Evolutionary conservation across 2,797 vertebrate genomes (phyloP).

Genomic region (Microctenopoma steveboyesi): DNA sequence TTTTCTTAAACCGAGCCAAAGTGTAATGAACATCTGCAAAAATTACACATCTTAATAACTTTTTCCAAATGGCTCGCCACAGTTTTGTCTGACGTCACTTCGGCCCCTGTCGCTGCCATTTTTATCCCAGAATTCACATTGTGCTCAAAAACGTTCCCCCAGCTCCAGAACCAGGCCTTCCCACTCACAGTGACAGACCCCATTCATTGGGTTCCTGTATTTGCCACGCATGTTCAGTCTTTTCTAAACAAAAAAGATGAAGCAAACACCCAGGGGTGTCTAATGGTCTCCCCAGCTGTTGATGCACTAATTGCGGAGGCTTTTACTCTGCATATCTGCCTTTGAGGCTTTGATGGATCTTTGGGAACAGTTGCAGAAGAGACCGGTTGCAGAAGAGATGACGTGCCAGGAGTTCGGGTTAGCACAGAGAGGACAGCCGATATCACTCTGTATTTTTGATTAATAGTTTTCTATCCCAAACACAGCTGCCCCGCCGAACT

Average conservation of each 20-base stretch:
- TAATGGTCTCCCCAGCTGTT: slow-evolving; percentile 81
- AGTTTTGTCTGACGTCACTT: slow-evolving; percentile 50
- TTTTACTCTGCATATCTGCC: slow-evolving; percentile 57
- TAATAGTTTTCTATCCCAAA: slow-evolving; percentile 84
- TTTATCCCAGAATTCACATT: slow-evolving; percentile 27
- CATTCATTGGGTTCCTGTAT: slow-evolving; percentile 64
- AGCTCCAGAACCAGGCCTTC: slow-evolving; percentile 37
- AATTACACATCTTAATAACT: slow-evolving; percentile 65
- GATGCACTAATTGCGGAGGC: slow-evolving; percentile 75
- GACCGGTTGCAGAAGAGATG: slow-evolving; percentile 47
- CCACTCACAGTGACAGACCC: slow-evolving; percentile 62
- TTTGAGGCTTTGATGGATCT: slow-evolving; percentile 67
- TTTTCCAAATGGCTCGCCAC: slow-evolving; percentile 61
- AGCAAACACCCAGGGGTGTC: slow-evolving; percentile 65
- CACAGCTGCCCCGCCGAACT: slow-evolving; percentile 82
- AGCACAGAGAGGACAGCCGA: slow-evolving; percentile 66
- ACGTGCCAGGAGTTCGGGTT: slow-evolving; percentile 49
- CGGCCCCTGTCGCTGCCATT: slow-evolving; percentile 8
- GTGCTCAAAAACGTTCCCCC: slow-evolving; percentile 23
- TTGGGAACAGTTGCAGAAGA: slow-evolving; percentile 54
- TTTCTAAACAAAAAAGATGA: slow-evolving; percentile 65
- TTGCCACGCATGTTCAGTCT: slow-evolving; percentile 46
- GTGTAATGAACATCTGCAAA: slow-evolving; percentile 76
- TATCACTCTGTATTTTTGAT: slow-evolving; percentile 77
- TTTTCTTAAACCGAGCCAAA: slow-evolving; percentile 70